A percentile compares a stretch with the other conserved stretches of the same genome.
Conservation (phyloP, 92 coral and sea anemone species). For the Porites divaricata region DNA sequence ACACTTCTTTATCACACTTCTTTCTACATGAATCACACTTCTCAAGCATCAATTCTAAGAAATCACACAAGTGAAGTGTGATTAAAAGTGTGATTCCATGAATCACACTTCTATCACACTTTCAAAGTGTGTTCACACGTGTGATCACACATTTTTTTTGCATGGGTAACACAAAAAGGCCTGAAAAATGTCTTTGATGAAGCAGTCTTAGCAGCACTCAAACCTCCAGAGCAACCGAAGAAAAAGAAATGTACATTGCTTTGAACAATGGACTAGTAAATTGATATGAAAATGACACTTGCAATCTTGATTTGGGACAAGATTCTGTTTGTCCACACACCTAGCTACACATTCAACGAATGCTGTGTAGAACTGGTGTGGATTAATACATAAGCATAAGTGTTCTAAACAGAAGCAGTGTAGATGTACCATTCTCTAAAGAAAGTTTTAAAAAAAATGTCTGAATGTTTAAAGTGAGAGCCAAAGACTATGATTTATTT, state of each 20-base stretch:
- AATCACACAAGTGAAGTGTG: no score
- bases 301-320: constrained; percentile 34
- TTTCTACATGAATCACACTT: no score
- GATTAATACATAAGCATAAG: not conserved
- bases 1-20: no score
- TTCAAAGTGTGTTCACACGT: no score
- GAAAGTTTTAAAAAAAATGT: not conserved
- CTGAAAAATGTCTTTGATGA: no score
- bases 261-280: constrained; percentile 41
- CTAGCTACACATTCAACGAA: not conserved
- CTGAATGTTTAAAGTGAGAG: not conserved
- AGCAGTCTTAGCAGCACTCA: no score
- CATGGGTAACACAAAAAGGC: no score
- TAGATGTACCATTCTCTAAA: not conserved
- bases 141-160: no score
- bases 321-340: constrained; percentile 25
- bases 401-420: not conserved
- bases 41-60: no score
- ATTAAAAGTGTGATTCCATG: no score
- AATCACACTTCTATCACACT: no score
- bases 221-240: no score
- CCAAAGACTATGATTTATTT: not conserved
- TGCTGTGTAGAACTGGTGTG: constrained; percentile 15
- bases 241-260: constrained; percentile 79
- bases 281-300: not conserved